A percentile compares a stretch with the other conserved stretches of the same genome.
Evolutionary conservation across 1,140 invertebrate genomes (phyloP).

Genomic region (Heliconius melpomene): DNA sequence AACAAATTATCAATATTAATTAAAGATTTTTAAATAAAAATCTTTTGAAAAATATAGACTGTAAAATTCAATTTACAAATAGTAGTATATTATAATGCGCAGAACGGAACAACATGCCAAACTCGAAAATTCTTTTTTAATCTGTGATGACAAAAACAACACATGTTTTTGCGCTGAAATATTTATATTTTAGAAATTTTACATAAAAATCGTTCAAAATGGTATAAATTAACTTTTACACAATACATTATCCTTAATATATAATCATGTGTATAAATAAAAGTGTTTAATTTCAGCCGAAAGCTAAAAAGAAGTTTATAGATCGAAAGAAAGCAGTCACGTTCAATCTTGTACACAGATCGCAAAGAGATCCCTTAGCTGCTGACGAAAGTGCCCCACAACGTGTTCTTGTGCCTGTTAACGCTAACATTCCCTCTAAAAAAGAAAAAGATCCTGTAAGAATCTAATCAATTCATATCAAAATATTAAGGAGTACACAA

Average conservation of each 20-base stretch:
- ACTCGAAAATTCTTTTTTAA: conserved; percentile 12
- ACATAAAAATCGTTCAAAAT: conserved; percentile 43
- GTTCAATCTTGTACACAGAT: conserved; percentile 95
- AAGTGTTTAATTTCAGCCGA: conserved; percentile 82
- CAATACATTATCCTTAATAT: not conserved
- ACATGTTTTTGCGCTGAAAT: conserved; percentile 61
- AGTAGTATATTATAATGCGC: too few relatives aligned
- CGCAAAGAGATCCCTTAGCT: conserved; percentile 94
- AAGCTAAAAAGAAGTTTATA: conserved; percentile 92
- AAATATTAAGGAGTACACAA: too few relatives aligned
- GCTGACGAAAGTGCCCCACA: conserved; percentile 94
- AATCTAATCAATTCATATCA: not conserved
- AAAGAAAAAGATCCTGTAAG: conserved; percentile 70
- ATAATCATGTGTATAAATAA: not conserved
- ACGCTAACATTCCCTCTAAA: conserved; percentile 58
- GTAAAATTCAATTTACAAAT: too few relatives aligned
- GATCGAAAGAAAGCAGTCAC: conserved; percentile 95
- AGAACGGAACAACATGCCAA: conserved; percentile 19
- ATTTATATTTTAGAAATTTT: conserved; percentile 13
- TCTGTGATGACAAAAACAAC: conserved; percentile 55
- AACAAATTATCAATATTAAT: too few relatives aligned
- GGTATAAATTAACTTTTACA: conserved; percentile 42
- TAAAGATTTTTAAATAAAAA: too few relatives aligned
- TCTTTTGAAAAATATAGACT: too few relatives aligned
- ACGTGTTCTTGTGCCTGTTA: conserved; percentile 88